Percentiles rank a stretch among this genome's conserved stretches.
phyloP scores from a whole-genome alignment of 2,888 invertebrate genomes.

The Venustoraphidia nigricollis region DNA sequence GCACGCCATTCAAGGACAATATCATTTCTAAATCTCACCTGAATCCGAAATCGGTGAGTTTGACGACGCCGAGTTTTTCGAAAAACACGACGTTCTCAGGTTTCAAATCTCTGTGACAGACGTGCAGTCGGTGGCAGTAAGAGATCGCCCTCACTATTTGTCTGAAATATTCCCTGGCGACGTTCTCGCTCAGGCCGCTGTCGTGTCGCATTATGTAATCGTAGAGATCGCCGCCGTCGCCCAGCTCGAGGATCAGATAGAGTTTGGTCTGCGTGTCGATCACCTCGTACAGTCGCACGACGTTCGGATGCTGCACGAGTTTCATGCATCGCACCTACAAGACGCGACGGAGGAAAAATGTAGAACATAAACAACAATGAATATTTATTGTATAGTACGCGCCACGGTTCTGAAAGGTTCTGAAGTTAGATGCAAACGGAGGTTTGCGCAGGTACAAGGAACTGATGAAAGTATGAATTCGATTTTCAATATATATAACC shows the following conservation, averaged over 20 bases:
- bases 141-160: conserved; percentile 97
- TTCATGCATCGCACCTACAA: conserved; percentile 94
- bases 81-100: conserved; percentile 99
- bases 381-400: no score
- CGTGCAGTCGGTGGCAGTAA: conserved; percentile 88
- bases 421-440: no score
- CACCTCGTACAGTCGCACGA: conserved; percentile 95
- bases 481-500: no score
- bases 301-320: conserved; percentile 97
- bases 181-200: conserved; percentile 66
- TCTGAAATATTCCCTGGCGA: conserved; percentile 84
- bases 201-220: conserved; percentile 97
- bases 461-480: no score
- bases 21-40: no score
- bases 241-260: conserved; percentile 90
- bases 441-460: no score
- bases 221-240: conserved; percentile 96
- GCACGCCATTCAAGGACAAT: no score
- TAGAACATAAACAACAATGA: no score
- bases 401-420: no score
- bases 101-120: conserved; percentile 85
- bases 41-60: conserved; percentile 95
- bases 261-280: conserved; percentile 98
- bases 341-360: no score
- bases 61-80: conserved; percentile 90